Evolutionary conservation across 2,888 invertebrate species (phyloP).

Genomic region (Stenodema calcarata): DNA sequence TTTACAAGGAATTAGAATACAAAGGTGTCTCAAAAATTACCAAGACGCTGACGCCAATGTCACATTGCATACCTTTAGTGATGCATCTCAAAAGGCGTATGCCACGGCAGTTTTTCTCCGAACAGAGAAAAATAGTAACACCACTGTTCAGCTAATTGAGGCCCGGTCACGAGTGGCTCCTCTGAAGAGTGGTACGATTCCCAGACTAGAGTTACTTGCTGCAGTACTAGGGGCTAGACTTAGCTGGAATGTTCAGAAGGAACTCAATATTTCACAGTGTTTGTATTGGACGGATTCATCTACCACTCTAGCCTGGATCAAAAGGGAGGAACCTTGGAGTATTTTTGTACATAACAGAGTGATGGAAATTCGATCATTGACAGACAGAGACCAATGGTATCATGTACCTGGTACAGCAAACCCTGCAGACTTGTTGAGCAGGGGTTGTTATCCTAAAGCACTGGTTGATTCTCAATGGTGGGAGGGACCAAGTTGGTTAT

Average conservation of each 20-base stretch:
- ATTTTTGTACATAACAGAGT: conserved; percentile 58
- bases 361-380: conserved; percentile 57
- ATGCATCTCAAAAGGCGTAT: no score
- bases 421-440: conserved; percentile 56
- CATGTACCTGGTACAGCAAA: conserved; percentile 59
- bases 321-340: conserved; percentile 55
- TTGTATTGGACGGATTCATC: conserved; percentile 58
- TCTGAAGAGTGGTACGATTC: not conserved
- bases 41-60: no score
- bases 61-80: no score
- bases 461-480: conserved; percentile 55
- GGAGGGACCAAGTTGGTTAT: conserved; percentile 59
- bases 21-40: no score
- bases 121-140: no score
- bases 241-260: not conserved
- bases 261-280: not conserved
- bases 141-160: not conserved
- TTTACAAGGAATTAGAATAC: no score
- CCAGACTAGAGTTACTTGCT: not conserved
- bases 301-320: conserved; percentile 57
- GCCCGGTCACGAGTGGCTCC: not conserved
- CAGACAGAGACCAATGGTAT: conserved; percentile 56
- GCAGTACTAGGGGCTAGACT: not conserved
- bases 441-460: not conserved
- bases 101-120: no score